Evolutionary conservation across 1,140 invertebrate genomes (phyloP).

Genomic region (Danaus plexippus): DNA sequence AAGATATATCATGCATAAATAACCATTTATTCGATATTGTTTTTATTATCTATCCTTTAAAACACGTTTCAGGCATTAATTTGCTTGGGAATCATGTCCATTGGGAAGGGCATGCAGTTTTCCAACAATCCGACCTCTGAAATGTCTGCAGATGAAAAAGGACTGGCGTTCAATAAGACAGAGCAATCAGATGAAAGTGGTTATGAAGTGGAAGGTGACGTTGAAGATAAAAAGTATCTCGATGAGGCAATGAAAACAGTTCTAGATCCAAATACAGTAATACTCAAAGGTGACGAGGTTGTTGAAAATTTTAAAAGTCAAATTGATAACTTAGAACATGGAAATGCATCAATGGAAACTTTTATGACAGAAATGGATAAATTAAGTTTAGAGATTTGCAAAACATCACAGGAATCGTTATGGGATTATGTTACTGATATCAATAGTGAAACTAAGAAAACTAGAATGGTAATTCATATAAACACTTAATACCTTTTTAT

Average conservation of each 20-base stretch:
- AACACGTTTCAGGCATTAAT: constrained; percentile 36
- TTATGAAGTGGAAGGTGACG: constrained; percentile 48
- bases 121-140: constrained; percentile 50
- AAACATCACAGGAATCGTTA: constrained; percentile 54
- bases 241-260: constrained; percentile 56
- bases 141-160: constrained; percentile 58
- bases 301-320: constrained; percentile 47
- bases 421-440: constrained; percentile 62
- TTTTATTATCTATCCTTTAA: too few species aligned
- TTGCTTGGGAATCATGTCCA: constrained; percentile 21
- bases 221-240: constrained; percentile 56
- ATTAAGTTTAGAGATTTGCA: constrained; percentile 59
- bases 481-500: constrained; percentile 1
- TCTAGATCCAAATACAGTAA: constrained; percentile 44
- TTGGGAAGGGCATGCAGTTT: constrained; percentile 36
- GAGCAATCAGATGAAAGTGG: constrained; percentile 52
- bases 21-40: too few species aligned
- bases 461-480: constrained; percentile 49
- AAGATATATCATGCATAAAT: too few species aligned
- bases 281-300: constrained; percentile 37
- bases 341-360: constrained; percentile 42
- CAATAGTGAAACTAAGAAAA: constrained; percentile 53
- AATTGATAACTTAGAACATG: constrained; percentile 47
- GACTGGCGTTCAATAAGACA: constrained; percentile 41
- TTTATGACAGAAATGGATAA: constrained; percentile 63